Conservation (phyloP, 2,113 vertebrate genomes). For the Hepsetus odoe region DNA sequence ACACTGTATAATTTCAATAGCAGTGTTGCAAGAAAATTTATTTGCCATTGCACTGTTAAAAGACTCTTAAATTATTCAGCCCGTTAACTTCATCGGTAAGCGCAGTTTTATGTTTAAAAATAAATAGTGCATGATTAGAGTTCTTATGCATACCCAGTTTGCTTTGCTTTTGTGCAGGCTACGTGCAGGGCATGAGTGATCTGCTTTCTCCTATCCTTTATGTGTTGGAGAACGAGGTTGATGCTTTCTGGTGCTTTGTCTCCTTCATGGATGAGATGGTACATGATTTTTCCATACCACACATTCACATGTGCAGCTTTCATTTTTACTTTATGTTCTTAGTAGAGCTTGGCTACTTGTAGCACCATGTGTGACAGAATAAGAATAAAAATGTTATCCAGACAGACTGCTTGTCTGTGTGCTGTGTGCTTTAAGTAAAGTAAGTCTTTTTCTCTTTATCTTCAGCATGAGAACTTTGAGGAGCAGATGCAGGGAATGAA, state of each 20-base stretch:
- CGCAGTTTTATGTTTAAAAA: background rate
- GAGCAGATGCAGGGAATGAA: slow-evolving; percentile 99
- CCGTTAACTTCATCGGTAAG: background rate
- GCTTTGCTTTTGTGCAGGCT: slow-evolving; percentile 75
- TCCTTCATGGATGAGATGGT: slow-evolving; percentile 97
- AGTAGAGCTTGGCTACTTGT: background rate
- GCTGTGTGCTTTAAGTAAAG: background rate
- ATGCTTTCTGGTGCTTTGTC: slow-evolving; percentile 97
- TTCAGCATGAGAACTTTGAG: slow-evolving; percentile 97
- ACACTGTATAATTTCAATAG: background rate
- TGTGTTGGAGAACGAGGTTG: slow-evolving; percentile 96
- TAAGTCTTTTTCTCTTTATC: slow-evolving; percentile 10
- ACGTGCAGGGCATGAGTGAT: slow-evolving; percentile 98
- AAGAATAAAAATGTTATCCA: background rate
- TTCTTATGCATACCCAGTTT: slow-evolving; percentile 9
- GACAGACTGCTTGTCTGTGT: too few species aligned
- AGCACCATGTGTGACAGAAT: background rate
- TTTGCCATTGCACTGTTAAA: background rate
- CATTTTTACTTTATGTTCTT: background rate
- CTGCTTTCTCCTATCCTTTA: slow-evolving; percentile 93
- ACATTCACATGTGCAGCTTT: background rate
- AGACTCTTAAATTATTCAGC: background rate
- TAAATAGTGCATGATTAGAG: background rate
- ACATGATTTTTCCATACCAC: slow-evolving; percentile 56
- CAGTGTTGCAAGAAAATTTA: background rate